Evolutionary conservation across 2,797 vertebrate genomes (phyloP).

Genomic region (Sebastes alutus): DNA sequence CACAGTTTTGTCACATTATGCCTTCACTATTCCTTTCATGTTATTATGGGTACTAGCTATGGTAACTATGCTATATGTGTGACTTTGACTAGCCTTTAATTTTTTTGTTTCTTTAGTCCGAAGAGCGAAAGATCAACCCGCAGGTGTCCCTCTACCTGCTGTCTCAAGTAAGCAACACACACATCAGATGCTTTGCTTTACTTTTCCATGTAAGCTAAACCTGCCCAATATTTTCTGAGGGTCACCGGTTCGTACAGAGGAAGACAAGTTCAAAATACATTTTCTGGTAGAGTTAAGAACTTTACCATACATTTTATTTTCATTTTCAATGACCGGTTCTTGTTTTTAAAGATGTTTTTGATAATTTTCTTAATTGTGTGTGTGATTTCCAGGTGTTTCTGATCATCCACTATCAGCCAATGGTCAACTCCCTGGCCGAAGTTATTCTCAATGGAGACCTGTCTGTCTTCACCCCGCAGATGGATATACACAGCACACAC

Average conservation of each 20-base stretch:
- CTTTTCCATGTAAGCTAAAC: background rate
- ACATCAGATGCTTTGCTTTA: background rate
- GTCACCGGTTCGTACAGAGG: no score
- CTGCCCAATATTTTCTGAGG: background rate
- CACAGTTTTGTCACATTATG: background rate
- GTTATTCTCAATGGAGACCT: conserved; percentile 96
- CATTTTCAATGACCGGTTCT: background rate
- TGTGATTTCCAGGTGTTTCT: conserved; percentile 90
- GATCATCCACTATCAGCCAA: conserved; percentile 94
- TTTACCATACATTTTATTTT: background rate
- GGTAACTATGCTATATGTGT: background rate
- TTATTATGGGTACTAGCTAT: background rate
- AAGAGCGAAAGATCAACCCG: conserved; percentile 94
- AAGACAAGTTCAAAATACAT: background rate
- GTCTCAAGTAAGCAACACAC: conserved; percentile 88
- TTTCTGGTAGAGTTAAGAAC: background rate
- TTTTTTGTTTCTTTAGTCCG: conserved; percentile 77
- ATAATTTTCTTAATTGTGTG: background rate
- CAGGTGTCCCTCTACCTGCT: conserved; percentile 97
- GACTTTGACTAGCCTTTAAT: background rate
- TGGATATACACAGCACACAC: conserved; percentile 69
- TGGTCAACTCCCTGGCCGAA: conserved; percentile 93
- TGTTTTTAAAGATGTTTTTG: background rate
- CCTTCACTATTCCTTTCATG: background rate
- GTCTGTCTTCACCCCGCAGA: conserved; percentile 87